These are phyloP conservation scores for Campylomormyrus numenius DNA, from an alignment of 2,113 vertebrate species.

Conservation along the genomic window DNA sequence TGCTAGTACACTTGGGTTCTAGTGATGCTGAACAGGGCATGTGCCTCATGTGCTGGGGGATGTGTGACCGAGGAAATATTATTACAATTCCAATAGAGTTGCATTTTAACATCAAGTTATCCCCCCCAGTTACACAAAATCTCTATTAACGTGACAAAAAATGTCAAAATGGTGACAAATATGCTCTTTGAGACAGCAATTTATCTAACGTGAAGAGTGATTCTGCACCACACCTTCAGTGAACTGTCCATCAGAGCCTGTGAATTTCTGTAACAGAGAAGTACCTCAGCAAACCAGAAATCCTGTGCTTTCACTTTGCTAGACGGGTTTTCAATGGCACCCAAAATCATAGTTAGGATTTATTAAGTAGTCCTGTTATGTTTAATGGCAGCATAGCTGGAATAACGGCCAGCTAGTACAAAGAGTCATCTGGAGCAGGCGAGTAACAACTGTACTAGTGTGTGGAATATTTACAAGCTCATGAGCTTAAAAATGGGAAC, in stretches of 20 bases:
- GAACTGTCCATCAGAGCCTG: not conserved
- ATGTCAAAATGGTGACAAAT: not conserved
- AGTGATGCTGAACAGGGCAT: not conserved
- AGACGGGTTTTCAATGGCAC: not conserved
- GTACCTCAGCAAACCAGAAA: not conserved
- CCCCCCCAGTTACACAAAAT: not conserved
- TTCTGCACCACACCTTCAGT: not conserved
- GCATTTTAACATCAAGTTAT: not conserved
- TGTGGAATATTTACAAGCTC: not conserved
- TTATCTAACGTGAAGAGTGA: not conserved
- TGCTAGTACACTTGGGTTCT: not conserved
- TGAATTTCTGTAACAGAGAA: not conserved
- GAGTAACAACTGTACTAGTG: not conserved
- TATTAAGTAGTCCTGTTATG: not conserved
- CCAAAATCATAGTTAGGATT: not conserved
- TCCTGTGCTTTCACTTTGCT: not conserved
- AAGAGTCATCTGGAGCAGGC: not conserved
- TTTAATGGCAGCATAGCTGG: not conserved
- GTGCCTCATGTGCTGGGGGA: not conserved
- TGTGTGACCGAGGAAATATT: not conserved
- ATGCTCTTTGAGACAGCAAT: not conserved
- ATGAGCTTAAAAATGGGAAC: not conserved
- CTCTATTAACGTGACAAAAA: not conserved
- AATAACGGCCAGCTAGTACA: not conserved
- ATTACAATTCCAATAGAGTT: not conserved